Evolutionary conservation across 2,888 invertebrate species (phyloP), one percentile per base, ranked within the genome.

Genomic region (Panopea generosa): DNA sequence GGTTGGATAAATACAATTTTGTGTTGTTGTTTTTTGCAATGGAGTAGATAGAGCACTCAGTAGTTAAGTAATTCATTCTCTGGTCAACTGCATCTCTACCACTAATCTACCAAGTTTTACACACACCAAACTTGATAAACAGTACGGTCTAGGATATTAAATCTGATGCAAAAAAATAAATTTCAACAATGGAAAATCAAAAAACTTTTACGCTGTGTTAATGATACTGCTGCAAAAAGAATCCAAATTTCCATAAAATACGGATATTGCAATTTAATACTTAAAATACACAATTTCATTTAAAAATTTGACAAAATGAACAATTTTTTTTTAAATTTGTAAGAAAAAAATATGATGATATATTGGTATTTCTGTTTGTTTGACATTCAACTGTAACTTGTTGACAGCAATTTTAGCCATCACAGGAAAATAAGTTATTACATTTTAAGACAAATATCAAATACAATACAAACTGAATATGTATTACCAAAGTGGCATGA

Each of bases 41-140:
- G 33, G 33, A 4, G 11, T 33, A 33, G 33, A 33, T 9, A 24
- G 53, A 27, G 26, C 16, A 26, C 7, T 6, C n/a, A 53, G 26
- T 16, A 20, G 9, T 27, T 24, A 53, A n/a, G 14, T n/a, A 26
- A 16, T 53, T 29, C 16, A 45, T 29, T n/a, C 24, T 53, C 53
- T 53, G 53, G 27, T 53, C 53, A 53, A n/a, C 53, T 53, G 53
- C 24, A n/a, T 26, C 53, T 53, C 27, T 18, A 27, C 16, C 11
- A 53, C 24, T 53, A 27, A 26, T 53, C 53, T 53, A 53, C 53
- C 53, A 53, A 53, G 53, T 27, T 53, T 2, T 53, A 27, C 29
- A 27, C n/a, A n/a, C 14, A 53, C 29, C 24, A 26, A 53, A 53
- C 29, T 53, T 53, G 53, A 53, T 50, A 45, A 18, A 45, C 53